Base-by-base conservation (phyloP, 2,113 vertebrate genomes). In the Periophthalmus modestus region DNA sequence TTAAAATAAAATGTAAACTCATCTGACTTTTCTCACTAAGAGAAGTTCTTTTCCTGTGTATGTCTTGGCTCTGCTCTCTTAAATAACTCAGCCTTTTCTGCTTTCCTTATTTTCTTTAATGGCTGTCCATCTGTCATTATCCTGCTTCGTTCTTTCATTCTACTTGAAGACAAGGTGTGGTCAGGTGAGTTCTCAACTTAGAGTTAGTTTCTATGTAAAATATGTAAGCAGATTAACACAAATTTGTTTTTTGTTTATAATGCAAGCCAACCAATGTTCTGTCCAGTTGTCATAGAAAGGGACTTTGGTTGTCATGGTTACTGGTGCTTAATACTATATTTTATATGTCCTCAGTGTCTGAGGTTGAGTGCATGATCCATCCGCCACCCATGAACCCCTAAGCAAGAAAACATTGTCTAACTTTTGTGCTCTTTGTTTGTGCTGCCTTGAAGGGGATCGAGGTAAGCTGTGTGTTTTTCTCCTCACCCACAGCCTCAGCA, bases 371-470 rank as follows among this genome's bases (percentile, higher is more conserved):
- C 75, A 71, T 82, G 72, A 87, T 34, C 68, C 54, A 28, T 66
- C 69, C 65, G 80, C 52, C 80, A 89, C 69, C 72, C 72, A 70
- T 82, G 78, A 84, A 59, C 28, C 18, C 59, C 80, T 28, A 36
- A 65, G 68, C 75, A 6, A 80, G 77, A 84, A 73, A 52, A 39
- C 16, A 72, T 72, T 82, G 66, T 83, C 63, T 90, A 83, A 88
- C 69, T 76, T 63, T 78, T 77, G 21, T 71, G 74, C 78, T 76
- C 72, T 66, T 72, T 77, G 23, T 83, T 76, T 89, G 18, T 95
- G 95, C 97, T 96, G 93, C 94, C 93, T 76, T 92, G 88, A 95
- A 99, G 97, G 94, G 97, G 97, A 87, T 99, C 97, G 81, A 97
- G 97, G 97, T 98, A 96, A 98, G 93, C 34, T 33, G 85, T 68